Percentiles rank a stretch among this genome's conserved stretches.
phyloP scores from a whole-genome alignment of 2,797 vertebrate species.

The Taenioides sp. region DNA sequence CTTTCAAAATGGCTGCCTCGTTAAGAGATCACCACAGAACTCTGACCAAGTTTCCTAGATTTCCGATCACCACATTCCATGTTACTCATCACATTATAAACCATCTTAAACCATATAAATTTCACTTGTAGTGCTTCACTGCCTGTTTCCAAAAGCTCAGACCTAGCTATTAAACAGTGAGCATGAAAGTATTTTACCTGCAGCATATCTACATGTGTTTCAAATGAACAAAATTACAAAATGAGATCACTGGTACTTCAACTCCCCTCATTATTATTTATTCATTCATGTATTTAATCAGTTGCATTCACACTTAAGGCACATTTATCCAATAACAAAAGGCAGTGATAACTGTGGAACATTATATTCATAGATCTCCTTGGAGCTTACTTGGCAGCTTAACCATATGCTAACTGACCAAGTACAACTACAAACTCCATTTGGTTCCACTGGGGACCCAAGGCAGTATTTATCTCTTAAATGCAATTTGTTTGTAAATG shows the following conservation, averaged over 20 bases:
- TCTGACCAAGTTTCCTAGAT: not conserved
- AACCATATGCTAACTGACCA: not conserved
- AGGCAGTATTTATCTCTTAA: not conserved
- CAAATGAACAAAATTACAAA: not conserved
- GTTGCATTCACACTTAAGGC: not conserved
- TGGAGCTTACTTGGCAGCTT: not conserved
- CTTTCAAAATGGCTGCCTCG: not conserved
- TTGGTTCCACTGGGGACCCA: not conserved
- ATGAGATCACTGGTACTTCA: constrained; percentile 4
- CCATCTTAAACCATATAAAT: not conserved
- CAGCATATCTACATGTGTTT: constrained; percentile 3
- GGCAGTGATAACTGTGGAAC: not conserved
- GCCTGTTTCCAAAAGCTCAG: not conserved
- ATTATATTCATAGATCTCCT: not conserved
- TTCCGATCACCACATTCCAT: not conserved
- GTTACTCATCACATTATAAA: not conserved
- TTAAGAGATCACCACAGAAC: too few relatives aligned
- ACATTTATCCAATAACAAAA: not conserved
- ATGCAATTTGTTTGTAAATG: not conserved
- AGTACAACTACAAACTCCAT: not conserved
- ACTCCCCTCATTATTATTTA: not conserved
- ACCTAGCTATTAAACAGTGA: not conserved
- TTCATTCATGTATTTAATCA: not conserved
- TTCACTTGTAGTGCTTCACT: not conserved
- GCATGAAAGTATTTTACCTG: not conserved